Percentiles rank a stretch among this genome's conserved stretches.
Evolutionary conservation across 2,888 invertebrate genomes (phyloP).

Genomic region (Phaonia tiefii): DNA sequence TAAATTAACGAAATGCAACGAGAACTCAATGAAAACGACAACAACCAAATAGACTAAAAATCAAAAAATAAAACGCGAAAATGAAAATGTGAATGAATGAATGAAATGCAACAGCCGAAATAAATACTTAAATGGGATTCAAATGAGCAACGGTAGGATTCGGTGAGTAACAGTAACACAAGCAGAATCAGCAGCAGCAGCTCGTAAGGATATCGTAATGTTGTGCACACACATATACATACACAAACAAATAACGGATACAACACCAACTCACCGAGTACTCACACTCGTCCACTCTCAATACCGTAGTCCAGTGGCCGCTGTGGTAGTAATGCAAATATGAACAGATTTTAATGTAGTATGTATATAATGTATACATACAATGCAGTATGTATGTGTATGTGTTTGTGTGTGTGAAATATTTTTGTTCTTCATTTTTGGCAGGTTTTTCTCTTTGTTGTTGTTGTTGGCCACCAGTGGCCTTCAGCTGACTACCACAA

Average conservation of each 20-base stretch:
- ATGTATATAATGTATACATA: slow-evolving; percentile 8
- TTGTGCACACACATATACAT: background rate
- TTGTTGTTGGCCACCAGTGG: slow-evolving; percentile 33
- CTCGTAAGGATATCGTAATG: background rate
- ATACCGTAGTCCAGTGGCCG: background rate
- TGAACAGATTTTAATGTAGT: slow-evolving; percentile 59
- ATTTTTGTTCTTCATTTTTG: slow-evolving; percentile 42
- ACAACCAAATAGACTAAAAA: slow-evolving; percentile 57
- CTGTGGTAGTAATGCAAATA: slow-evolving; percentile 48
- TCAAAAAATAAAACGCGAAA: slow-evolving; percentile 29
- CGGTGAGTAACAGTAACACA: slow-evolving; percentile 65
- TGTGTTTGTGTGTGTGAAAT: slow-evolving; percentile 18
- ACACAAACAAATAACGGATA: background rate
- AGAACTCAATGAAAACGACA: slow-evolving; percentile 23
- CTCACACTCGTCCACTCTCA: background rate
- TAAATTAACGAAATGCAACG: slow-evolving; percentile 67
- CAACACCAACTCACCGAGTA: background rate
- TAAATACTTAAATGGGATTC: slow-evolving; percentile 66
- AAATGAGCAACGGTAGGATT: slow-evolving; percentile 64
- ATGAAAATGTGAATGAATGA: slow-evolving; percentile 36
- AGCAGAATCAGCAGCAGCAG: slow-evolving; percentile 56
- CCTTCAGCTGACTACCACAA: slow-evolving; percentile 66
- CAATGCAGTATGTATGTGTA: slow-evolving; percentile 1
- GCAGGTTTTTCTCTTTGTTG: slow-evolving; percentile 42
- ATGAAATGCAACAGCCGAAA: slow-evolving; percentile 70